phyloP scores from a whole-genome alignment of 2,113 vertebrate species.

The Emydocephalus ijimae region DNA sequence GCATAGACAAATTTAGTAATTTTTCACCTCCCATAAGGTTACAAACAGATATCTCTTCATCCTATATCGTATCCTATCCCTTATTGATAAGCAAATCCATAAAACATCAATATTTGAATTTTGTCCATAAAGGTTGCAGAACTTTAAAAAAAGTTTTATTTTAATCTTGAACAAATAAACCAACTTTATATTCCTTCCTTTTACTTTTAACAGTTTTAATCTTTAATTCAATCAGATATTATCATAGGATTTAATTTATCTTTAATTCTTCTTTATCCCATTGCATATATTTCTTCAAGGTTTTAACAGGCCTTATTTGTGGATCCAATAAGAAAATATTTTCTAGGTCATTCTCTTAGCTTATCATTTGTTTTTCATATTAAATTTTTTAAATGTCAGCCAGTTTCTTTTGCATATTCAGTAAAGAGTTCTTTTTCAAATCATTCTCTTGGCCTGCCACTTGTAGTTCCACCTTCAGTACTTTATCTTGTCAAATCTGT shows the following conservation, averaged over 20 bases:
- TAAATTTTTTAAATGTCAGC: not conserved
- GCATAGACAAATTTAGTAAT: not conserved
- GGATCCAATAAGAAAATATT: not conserved
- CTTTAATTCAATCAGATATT: not conserved
- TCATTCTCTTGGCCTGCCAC: not conserved
- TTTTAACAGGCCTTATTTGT: not conserved
- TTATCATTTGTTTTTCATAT: not conserved
- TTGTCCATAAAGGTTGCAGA: not conserved
- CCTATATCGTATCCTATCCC: not conserved
- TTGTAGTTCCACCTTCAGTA: not conserved
- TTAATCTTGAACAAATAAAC: too few relatives aligned
- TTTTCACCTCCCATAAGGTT: not conserved
- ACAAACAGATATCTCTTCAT: not conserved
- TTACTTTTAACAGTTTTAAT: not conserved
- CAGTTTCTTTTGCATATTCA: not conserved
- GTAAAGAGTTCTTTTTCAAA: not conserved
- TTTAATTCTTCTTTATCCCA: not conserved
- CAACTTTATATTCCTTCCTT: not conserved
- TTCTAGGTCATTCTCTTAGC: not conserved
- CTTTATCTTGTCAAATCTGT: too few relatives aligned
- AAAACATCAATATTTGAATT: not conserved
- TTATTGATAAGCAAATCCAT: not conserved
- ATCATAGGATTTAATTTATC: not conserved
- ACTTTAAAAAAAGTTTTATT: not conserved
- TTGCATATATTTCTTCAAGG: not conserved